Percentiles rank a stretch among this genome's conserved stretches.
phyloP scores from a whole-genome alignment of 1,140 invertebrate species.

The Sycophila sp. region DNA sequence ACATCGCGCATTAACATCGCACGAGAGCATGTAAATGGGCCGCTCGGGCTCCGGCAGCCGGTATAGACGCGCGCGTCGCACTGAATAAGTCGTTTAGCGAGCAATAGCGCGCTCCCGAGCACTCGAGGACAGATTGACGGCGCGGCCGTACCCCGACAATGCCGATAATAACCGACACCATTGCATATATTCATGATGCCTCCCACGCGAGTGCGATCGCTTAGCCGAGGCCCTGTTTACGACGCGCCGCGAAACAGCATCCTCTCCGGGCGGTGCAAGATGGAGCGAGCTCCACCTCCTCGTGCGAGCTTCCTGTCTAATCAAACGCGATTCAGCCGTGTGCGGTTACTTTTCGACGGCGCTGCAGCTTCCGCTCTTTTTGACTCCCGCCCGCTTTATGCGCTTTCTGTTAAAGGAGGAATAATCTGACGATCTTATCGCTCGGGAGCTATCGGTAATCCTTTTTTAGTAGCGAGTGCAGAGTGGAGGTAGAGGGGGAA shows the following conservation, averaged over 20 bases:
- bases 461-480: too few relatives aligned
- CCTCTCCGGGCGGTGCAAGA: background rate
- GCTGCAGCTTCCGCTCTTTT: background rate
- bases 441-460: too few relatives aligned
- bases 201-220: too few relatives aligned
- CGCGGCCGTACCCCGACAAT: constrained; percentile 38
- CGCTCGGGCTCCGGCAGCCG: background rate
- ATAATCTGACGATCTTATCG: too few relatives aligned
- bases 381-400: too few relatives aligned
- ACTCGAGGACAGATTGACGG: constrained; percentile 37
- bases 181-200: constrained; percentile 45
- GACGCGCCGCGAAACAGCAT: background rate
- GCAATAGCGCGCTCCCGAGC: constrained; percentile 39
- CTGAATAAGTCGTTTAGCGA: constrained; percentile 44
- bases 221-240: background rate
- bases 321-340: background rate
- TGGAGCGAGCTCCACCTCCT: background rate
- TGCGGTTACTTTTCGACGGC: too few relatives aligned
- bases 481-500: too few relatives aligned
- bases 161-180: constrained; percentile 37
- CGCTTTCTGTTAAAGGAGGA: too few relatives aligned
- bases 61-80: too few relatives aligned
- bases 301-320: too few relatives aligned
- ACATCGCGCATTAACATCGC: constrained; percentile 3
- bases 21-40: constrained; percentile 20